Base-by-base conservation (phyloP, 2,113 vertebrate genomes). In the Parus major region DNA sequence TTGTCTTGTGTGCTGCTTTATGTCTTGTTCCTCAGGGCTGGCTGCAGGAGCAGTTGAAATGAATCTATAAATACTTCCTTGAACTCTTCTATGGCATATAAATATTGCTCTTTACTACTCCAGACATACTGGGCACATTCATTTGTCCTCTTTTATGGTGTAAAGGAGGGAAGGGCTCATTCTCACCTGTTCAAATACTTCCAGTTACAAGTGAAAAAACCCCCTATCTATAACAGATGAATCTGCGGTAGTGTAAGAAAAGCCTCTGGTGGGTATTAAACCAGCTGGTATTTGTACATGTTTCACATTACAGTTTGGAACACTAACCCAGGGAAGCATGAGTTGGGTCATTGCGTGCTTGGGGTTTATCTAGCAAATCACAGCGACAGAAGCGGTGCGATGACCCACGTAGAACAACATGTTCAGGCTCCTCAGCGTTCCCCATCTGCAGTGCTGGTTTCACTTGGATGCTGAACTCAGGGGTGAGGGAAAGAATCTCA, bases 111-210 rank as follows among this genome's bases (percentile, higher is more conserved):
- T 88, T 47, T 55, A 14, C 70, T 87, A 91, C 59, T 55, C 80
- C 50, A 63, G 82, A 68, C 9, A 0, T 64, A 33, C 46, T 66
- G 72, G 66, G 8, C 16, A 33, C 23, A 10, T 57, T 71, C n/a
- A 50, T 79, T 92, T 85, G 57, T 79, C 75, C 60, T 85, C 82
- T 91, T 81, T 60, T 71, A 59, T 63, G 75, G 86, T 52, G 82
- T 84, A 39, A 83, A 81, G 63, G 57, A 90, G 41, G 69, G 82
- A 72, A 49, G 63, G 50, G 44, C 64, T 84, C 65, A 82, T 94
- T 82, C 69, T 94, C 92, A 97, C 95, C 95, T 96, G 93, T 94
- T 96, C 91, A 79, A 63, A 59, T 89, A 84, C 61, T 92, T 97
- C 95, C 82, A 86, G 82, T 94, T 92, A 87, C 73, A 35, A 47